Evolutionary conservation across 2,113 vertebrate genomes (phyloP), one percentile per base, ranked within the genome.

Genomic region (Hippocampus abdominalis): DNA sequence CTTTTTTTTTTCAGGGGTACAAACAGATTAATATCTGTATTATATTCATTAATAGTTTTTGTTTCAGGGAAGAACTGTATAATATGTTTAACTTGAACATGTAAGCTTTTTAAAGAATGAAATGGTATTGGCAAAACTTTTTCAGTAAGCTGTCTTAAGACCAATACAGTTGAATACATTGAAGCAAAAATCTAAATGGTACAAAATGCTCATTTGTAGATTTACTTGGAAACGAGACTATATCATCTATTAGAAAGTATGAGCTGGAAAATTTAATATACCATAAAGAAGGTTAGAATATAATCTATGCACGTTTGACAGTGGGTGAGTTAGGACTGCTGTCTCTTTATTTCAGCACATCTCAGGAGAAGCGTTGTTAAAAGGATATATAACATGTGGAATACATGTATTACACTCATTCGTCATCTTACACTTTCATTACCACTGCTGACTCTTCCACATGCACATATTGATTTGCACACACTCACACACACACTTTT

Each of bases 341-440:
- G 81, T 75, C 64, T 74, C 71, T 89, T 90, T 88, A 86, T 91
- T 87, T 83, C 72, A 77, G 70, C 86, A 85, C 66, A 85, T 89
- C 86, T 84, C 78, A 51, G 51, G 81, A 73, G 75, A 81, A 78
- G 72, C 75, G 69, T 80, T 83, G 81, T 89, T 89, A 91, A 91
- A 86, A 87, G 89, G 90, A 88, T 82, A 80, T 85, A 84, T 91
- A 88, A 89, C 89, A 92, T 87, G 79, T 86, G 84, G 90, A 86
- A 77, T 51, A 83, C 69, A 66, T 69, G 75, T 89, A 90, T 91
- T 91, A 84, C 79, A 76, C 49, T 89, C 91, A 91, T 91, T 91
- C 83, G 87, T 91, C 90, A 91, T 90, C 77, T 81, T 77, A 63
- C 77, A 71, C 77, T 84, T 90, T 87, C 83, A 88, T 91, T 90